Percentiles rank a stretch among this genome's conserved stretches.
Conservation (phyloP, 2,888 invertebrate genomes). For the Xestobium rufovillosum region DNA sequence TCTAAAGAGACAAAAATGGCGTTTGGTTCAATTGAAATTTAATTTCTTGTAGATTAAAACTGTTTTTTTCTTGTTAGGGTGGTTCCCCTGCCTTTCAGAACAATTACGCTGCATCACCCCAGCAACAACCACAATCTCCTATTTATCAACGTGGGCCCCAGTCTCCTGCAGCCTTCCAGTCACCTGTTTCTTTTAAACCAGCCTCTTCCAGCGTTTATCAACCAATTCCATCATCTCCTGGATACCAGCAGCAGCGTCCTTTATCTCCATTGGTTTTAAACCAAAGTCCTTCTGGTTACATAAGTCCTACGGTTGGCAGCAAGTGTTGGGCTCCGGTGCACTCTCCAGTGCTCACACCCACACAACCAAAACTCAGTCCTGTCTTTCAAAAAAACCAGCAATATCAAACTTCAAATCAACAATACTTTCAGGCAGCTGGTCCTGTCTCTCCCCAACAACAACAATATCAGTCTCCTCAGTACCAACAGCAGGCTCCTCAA, state of each 20-base stretch:
- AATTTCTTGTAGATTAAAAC: too few species aligned
- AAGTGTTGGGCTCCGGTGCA: constrained; percentile 46
- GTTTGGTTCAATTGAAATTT: too few species aligned
- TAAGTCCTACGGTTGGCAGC: constrained; percentile 34
- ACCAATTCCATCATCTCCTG: constrained; percentile 18
- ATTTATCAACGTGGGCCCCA: constrained; percentile 16
- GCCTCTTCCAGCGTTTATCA: constrained; percentile 14
- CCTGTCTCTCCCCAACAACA: constrained; percentile 16
- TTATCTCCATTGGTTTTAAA: constrained; percentile 41
- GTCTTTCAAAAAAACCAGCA: constrained; percentile 1
- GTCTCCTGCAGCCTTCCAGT: constrained; percentile 15
- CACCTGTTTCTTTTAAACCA: constrained; percentile 13
- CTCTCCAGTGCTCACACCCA: constrained; percentile 40
- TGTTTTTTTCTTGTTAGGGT: constrained; percentile 35
- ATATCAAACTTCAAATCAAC: constrained; percentile 15
- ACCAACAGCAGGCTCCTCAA: constrained; percentile 23
- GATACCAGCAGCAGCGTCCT: constrained; percentile 36
- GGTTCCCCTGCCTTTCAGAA: constrained; percentile 31
- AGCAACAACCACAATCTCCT: constrained; percentile 17
- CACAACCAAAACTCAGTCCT: constrained; percentile 23
- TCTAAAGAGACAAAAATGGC: too few species aligned
- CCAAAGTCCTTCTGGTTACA: constrained; percentile 30
- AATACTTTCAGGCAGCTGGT: background rate
- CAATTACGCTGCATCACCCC: constrained; percentile 20
- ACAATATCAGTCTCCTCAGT: constrained; percentile 23